Evolutionary conservation across 2,797 vertebrate genomes (phyloP), one percentile per base, ranked within the genome.

Genomic region (Brotula barbata): DNA sequence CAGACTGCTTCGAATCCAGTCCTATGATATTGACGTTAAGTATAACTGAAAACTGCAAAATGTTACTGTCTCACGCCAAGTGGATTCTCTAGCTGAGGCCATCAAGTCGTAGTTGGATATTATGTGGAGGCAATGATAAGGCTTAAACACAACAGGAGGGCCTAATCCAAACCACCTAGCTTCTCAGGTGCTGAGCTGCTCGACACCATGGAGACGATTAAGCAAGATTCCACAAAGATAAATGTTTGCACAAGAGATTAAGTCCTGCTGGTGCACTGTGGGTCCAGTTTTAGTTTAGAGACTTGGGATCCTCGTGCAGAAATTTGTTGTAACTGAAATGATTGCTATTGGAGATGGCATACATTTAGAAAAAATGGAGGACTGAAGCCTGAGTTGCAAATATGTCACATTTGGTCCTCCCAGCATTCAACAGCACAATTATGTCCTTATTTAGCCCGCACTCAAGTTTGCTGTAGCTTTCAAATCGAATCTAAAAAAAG

Each of bases 121-220:
- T 71, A 81, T 83, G 82, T 84, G 77, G 77, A 70, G 78, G 46
- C 79, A 71, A 69, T 78, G 90, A 90, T 89, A 88, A 89, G 80
- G 85, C 70, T 81, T 20, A 21, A 69, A 81, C 86, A 82, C 87
- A 87, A 85, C 85, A 83, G 88, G 87, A 80, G 85, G 81, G 71
- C 73, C 78, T 86, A 87, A 90, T 90, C 85, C 80, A 74, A 85
- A 84, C 71, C 73, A 80, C 71, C 81, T 81, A 87, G 85, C 82
- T 87, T 84, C 69, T 84, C 77, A 75, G 66, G 79, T 85, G 84
- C 81, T 88, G 88, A 89, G 86, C 83, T 70, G 65, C 83, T 75
- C 86, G 84, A 81, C 86, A 77, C 72, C 78, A 81, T 58, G 64
- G 71, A 75, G 85, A 86, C 88, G 87, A 89, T 89, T 85, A 88